A percentile compares a stretch with the other conserved stretches of the same genome.
Evolutionary conservation across 2,113 vertebrate species (phyloP).

Genomic region (Sturnus vulgaris): DNA sequence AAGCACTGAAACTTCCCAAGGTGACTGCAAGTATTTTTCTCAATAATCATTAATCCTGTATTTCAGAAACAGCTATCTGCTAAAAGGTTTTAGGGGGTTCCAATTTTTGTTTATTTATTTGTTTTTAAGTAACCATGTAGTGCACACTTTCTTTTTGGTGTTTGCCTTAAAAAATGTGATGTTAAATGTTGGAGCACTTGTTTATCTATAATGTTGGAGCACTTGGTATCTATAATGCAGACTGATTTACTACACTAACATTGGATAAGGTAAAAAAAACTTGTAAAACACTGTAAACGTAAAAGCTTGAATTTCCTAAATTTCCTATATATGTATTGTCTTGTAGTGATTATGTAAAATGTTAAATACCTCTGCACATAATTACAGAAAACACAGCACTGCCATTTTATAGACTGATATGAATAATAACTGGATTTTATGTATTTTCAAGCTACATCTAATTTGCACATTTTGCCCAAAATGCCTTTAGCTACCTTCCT

Average conservation of each 20-base stretch:
- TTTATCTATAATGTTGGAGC: neutral
- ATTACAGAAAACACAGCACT: neutral
- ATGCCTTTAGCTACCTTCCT: neutral
- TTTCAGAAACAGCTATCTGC: neutral
- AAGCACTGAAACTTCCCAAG: neutral
- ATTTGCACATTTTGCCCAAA: neutral
- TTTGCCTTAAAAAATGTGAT: neutral
- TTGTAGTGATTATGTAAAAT: neutral
- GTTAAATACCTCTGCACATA: neutral
- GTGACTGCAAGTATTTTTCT: neutral
- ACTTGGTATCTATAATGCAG: neutral
- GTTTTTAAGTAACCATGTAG: neutral
- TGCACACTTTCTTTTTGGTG: neutral
- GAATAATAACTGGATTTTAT: neutral
- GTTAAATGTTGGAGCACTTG: neutral
- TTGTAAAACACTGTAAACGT: neutral
- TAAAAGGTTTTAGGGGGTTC: neutral
- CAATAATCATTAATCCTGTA: neutral
- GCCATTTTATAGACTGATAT: neutral
- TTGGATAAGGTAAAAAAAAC: neutral
- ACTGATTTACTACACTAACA: neutral
- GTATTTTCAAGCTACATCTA: neutral
- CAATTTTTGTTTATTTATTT: neutral
- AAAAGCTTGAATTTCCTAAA: neutral
- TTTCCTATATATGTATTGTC: neutral